Evolutionary conservation across 2,797 vertebrate genomes (phyloP).

Genomic region (Simalia tracyae): DNA sequence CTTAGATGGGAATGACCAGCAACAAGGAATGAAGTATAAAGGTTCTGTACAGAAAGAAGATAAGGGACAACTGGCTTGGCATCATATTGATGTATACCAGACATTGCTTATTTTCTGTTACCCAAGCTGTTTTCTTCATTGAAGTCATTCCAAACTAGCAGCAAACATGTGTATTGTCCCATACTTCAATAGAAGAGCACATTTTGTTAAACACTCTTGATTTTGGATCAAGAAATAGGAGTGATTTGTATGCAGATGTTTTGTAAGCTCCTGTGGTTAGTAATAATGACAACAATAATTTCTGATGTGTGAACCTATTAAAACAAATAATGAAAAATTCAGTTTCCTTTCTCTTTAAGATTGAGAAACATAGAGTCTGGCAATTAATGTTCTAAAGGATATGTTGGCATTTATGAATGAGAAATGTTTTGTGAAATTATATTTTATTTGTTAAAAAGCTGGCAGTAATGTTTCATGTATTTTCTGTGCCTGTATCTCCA

Average conservation of each 20-base stretch:
- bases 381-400: constrained; percentile 30
- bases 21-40: background rate
- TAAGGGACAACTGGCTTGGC: background rate
- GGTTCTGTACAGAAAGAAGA: no score
- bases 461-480: constrained; percentile 31
- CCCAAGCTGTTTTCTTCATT: no score
- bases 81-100: background rate
- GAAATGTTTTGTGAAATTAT: constrained; percentile 44
- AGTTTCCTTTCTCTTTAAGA: constrained; percentile 19
- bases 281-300: background rate
- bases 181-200: background rate
- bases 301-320: constrained; percentile 43
- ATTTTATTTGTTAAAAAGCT: constrained; percentile 48
- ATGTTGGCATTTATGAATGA: constrained; percentile 38
- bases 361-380: constrained; percentile 20
- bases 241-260: background rate
- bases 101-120: background rate
- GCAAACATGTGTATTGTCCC: background rate
- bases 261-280: background rate
- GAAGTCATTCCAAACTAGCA: background rate
- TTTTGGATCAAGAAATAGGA: constrained; percentile 45
- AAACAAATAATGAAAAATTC: constrained; percentile 36
- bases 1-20: background rate
- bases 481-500: background rate
- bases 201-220: background rate